Conservation (phyloP, 2,888 invertebrate genomes). For the Chymomyza caudatula region DNA sequence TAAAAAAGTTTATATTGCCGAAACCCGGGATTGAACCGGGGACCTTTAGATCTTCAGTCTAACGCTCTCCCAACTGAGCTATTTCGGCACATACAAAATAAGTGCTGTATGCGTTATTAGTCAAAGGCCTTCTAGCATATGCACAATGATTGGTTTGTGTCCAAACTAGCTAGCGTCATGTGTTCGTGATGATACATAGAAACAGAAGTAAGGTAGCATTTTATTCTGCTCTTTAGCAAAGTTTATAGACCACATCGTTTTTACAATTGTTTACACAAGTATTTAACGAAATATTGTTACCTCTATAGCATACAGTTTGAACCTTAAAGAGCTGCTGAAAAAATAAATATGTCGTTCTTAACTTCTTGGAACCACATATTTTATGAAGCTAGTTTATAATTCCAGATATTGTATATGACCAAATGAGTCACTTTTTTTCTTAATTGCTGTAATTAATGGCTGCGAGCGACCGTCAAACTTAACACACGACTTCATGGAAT, state of each 20-base stretch:
- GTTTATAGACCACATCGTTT: neutral
- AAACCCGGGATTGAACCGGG: constrained; percentile 87
- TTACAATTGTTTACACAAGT: neutral
- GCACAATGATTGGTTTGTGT: neutral
- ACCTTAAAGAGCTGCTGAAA: no score
- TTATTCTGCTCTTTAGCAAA: no score
- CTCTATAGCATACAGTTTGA: no score
- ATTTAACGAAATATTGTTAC: no score
- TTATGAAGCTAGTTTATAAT: no score
- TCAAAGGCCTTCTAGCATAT: neutral
- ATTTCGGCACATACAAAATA: constrained; percentile 82
- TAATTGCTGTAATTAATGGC: neutral
- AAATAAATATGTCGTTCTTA: no score
- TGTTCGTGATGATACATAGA: no score
- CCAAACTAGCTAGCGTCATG: neutral
- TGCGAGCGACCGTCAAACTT: neutral
- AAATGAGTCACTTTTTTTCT: no score
- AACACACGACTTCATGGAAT: neutral
- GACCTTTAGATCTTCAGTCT: constrained; percentile 88
- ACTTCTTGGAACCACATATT: no score
- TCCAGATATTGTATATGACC: no score
- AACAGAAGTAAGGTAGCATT: no score
- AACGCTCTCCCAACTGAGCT: constrained; percentile 90
- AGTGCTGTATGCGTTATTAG: neutral
- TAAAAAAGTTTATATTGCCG: constrained; percentile 80